Evolutionary conservation across 2,797 vertebrate genomes (phyloP).

Genomic region (Acanthurus lineatus): DNA sequence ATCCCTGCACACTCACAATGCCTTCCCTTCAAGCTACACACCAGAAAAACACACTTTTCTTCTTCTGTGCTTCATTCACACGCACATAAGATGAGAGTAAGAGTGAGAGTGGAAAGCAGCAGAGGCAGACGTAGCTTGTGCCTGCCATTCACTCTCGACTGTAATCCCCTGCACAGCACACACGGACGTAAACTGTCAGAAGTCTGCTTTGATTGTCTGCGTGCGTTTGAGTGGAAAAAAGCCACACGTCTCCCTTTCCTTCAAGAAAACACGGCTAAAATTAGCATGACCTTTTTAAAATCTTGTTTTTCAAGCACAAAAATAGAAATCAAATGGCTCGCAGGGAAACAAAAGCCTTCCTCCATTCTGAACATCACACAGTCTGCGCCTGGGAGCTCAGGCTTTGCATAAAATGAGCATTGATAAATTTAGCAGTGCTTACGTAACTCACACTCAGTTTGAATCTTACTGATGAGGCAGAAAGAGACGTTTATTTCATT

Average conservation of each 20-base stretch:
- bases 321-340: constrained; percentile 79
- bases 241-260: constrained; percentile 48
- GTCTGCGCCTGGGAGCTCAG: constrained; percentile 77
- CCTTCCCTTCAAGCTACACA: constrained; percentile 42
- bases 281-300: constrained; percentile 77
- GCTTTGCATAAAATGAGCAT: constrained; percentile 86
- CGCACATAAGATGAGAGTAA: neutral
- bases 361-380: constrained; percentile 72
- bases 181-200: constrained; percentile 67
- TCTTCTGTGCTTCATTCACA: constrained; percentile 33
- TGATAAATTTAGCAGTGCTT: constrained; percentile 87
- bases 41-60: constrained; percentile 58
- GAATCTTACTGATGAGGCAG: constrained; percentile 86
- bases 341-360: constrained; percentile 78
- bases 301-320: constrained; percentile 67
- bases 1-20: constrained; percentile 43
- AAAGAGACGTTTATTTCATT: constrained; percentile 73
- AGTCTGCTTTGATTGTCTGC: constrained; percentile 68
- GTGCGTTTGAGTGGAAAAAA: constrained; percentile 49
- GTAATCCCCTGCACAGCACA: constrained; percentile 61
- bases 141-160: constrained; percentile 64
- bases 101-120: constrained; percentile 52
- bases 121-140: constrained; percentile 40
- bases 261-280: constrained; percentile 76
- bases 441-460: constrained; percentile 83